Percentiles rank a stretch among this genome's conserved stretches.
These are phyloP conservation scores for Lytechinus variegatus DNA, from an alignment of 35 echinoderm and acorn worm genomes.

Conservation along the genomic window DNA sequence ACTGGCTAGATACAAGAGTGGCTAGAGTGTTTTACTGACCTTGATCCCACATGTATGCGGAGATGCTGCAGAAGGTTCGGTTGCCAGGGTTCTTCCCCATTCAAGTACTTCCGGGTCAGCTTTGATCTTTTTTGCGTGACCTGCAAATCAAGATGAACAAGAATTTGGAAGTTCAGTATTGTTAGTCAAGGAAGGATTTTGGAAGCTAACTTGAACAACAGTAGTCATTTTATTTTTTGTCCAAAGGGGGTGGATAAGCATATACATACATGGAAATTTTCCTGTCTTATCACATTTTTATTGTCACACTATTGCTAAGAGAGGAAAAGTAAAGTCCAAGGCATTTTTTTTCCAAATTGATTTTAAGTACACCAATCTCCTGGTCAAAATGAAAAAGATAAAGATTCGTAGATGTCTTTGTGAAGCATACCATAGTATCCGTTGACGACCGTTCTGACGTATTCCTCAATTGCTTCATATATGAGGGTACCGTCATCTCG, in stretches of 20 bases:
- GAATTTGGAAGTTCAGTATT: too few relatives aligned
- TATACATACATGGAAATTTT: too few relatives aligned
- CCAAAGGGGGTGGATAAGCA: neutral
- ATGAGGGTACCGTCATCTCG: slow-evolving; percentile 73
- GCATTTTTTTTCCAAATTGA: too few relatives aligned
- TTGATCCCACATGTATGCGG: slow-evolving; percentile 34
- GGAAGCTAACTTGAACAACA: neutral
- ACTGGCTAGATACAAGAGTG: neutral
- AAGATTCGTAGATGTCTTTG: neutral
- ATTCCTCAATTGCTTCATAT: slow-evolving; percentile 72
- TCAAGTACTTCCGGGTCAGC: slow-evolving; percentile 45
- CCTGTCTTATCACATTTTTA: too few relatives aligned
- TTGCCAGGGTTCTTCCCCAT: slow-evolving; percentile 7
- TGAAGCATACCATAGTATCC: slow-evolving; percentile 55
- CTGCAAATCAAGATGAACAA: neutral
- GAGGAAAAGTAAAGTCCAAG: too few relatives aligned
- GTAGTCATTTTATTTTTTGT: neutral
- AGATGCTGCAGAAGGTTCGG: slow-evolving; percentile 12
- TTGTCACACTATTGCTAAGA: too few relatives aligned
- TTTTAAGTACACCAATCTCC: too few relatives aligned
- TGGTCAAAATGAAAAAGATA: too few relatives aligned
- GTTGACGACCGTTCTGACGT: slow-evolving; percentile 66
- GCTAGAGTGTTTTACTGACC: neutral
- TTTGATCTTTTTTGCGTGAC: slow-evolving; percentile 24
- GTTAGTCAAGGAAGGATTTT: too few relatives aligned